Conservation (phyloP, 2,797 vertebrate species). For the Catharus ustulatus region DNA sequence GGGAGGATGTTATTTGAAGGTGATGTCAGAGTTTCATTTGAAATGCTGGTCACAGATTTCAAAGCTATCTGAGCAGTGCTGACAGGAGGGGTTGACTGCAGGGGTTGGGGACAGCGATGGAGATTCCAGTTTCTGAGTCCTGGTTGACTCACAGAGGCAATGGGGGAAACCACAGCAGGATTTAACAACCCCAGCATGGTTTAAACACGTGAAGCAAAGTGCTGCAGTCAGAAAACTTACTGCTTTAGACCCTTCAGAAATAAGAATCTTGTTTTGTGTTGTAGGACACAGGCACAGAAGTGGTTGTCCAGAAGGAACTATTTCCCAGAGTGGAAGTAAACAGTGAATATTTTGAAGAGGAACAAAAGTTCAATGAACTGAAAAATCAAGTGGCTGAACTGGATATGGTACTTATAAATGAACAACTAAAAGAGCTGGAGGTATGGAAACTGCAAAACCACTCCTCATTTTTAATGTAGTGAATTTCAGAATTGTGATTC, state of each 20-base stretch:
- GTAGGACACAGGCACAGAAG: slow-evolving; percentile 60
- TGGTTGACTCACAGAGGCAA: neutral
- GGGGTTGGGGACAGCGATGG: neutral
- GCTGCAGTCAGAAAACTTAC: neutral
- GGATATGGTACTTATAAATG: slow-evolving; percentile 78
- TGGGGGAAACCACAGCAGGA: neutral
- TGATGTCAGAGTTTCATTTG: neutral
- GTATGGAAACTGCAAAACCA: slow-evolving; percentile 75
- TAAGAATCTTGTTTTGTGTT: slow-evolving; percentile 55
- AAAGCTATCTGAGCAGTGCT: neutral
- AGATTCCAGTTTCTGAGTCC: neutral
- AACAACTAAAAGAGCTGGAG: slow-evolving; percentile 86
- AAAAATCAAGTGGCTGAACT: slow-evolving; percentile 82
- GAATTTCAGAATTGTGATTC: neutral
- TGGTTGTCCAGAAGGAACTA: slow-evolving; percentile 54
- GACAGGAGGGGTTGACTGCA: neutral
- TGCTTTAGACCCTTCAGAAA: neutral
- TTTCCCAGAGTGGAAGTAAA: slow-evolving; percentile 71
- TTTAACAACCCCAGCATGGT: neutral
- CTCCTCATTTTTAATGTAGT: slow-evolving; percentile 23
- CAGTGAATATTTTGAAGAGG: slow-evolving; percentile 73
- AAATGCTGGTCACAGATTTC: neutral
- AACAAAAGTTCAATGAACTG: slow-evolving; percentile 79
- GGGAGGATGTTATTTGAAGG: neutral
- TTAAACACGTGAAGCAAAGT: neutral